Evolutionary conservation across 2,888 invertebrate species (phyloP), one percentile per base, ranked within the genome.

Genomic region (Callinectes sapidus): DNA sequence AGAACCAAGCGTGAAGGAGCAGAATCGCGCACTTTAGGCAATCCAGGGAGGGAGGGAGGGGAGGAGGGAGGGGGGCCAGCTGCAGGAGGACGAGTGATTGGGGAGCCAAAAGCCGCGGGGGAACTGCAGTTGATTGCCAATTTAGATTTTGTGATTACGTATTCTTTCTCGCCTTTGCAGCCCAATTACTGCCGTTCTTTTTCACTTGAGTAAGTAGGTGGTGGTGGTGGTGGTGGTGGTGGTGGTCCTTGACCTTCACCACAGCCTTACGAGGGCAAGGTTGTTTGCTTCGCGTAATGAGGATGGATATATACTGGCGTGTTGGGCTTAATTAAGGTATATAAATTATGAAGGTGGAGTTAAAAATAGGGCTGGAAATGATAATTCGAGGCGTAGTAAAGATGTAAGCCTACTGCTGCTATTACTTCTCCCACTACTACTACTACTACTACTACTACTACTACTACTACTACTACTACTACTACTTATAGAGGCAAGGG

Each of bases 71-170:
- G 71, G 71, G 28, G 28, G 71, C n/a, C n/a, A 23, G n/a, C 8
- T 0, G n/a, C 28, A 28, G 71, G 71, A 71, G 3, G 61, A 71
- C 16, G 81, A 35, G 81, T 81, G 81, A 81, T 77, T 77, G 71
- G 28, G 28, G 71, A 13, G 5, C 13, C 8, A 1, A 77, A 77
- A 28, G 71, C 71, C 71, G 71, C 71, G 71, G 28, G 71, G 71
- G n/a, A 77, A 77, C n/a, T 35, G 35, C 32, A 81, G 35, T 35
- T 81, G 81, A 81, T 81, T 81, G 81, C 35, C 81, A 81, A 81
- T 81, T 71, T 81, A 81, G 35, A 81, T 81, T 81, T 81, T 81
- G 35, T 81, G 81, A 81, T 81, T 81, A 81, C 81, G 81, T 81
- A 81, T 81, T 81, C 81, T 81, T 81, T 81, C 81, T 35, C 35